Evolutionary conservation across 30 jellyfish, hydroid and myxozoan species (phyloP).

Genomic region (Cassiopea andromeda): DNA sequence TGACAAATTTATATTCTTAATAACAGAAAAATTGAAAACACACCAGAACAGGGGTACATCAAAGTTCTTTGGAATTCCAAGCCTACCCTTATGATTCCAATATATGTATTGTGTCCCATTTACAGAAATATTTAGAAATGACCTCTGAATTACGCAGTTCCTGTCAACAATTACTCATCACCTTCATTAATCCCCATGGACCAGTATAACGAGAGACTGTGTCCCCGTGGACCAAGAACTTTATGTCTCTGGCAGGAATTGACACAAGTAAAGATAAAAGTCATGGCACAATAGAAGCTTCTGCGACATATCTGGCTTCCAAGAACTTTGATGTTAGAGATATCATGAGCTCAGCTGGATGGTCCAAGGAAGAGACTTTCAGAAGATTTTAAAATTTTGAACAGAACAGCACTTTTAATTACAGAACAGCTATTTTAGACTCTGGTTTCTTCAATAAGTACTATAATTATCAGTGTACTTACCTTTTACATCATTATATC

Average conservation of each 20-base stretch:
- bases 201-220: conserved; percentile 29
- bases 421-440: not conserved
- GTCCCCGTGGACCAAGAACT: not conserved
- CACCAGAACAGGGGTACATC: conserved; percentile 1
- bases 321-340: conserved; percentile 3
- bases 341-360: not conserved
- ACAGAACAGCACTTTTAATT: not conserved
- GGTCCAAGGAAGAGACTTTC: conserved; percentile 14
- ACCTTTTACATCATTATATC: too few relatives aligned
- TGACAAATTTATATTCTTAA: not conserved
- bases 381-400: not conserved
- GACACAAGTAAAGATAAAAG: not conserved
- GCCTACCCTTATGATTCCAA: conserved; percentile 2
- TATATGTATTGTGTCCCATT: conserved; percentile 8
- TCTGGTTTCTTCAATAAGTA: not conserved
- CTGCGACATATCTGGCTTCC: conserved; percentile 22
- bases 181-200: conserved; percentile 19
- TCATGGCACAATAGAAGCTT: conserved; percentile 22
- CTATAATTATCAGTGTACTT: not conserved
- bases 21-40: conserved; percentile 15
- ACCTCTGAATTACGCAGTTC: not conserved
- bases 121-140: conserved; percentile 18
- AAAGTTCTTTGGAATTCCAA: conserved; percentile 6
- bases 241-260: not conserved
- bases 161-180: conserved; percentile 8